Evolutionary conservation across 2,113 vertebrate species (phyloP).

Genomic region (Spilogale gracilis): DNA sequence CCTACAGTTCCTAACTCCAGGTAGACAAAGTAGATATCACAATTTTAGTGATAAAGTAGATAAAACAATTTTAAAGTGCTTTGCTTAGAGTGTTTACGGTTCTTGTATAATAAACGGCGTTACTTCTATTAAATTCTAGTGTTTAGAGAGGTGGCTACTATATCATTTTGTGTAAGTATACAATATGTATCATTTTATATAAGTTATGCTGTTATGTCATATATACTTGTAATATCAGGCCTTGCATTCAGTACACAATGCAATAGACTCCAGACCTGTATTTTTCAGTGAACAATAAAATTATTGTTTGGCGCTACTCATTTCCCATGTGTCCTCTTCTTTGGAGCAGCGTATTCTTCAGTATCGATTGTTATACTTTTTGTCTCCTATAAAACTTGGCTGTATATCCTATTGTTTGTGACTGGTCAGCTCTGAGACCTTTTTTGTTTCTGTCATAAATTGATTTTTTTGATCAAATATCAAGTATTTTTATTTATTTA

Average conservation of each 20-base stretch:
- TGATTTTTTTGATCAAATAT: no score
- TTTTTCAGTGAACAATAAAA: constrained; percentile 76
- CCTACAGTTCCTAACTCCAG: neutral
- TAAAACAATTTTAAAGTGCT: constrained; percentile 16
- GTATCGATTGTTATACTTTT: neutral
- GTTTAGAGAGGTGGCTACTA: neutral
- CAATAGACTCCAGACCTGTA: constrained; percentile 10
- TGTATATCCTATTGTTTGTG: constrained; percentile 47
- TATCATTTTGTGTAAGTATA: constrained; percentile 47
- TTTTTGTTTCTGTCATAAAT: no score
- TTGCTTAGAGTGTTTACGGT: constrained; percentile 55
- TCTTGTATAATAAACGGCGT: constrained; percentile 23
- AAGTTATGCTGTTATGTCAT: neutral
- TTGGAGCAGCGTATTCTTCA: constrained; percentile 10
- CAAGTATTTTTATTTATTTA: no score
- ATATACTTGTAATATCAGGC: neutral
- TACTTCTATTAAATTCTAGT: constrained; percentile 40
- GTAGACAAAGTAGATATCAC: neutral
- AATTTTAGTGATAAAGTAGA: neutral
- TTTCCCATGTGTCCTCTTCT: constrained; percentile 34
- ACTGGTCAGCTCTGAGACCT: neutral
- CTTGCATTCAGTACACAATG: neutral
- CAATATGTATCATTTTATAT: constrained; percentile 29
- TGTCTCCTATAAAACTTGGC: constrained; percentile 18
- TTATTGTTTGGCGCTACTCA: constrained; percentile 29